Conservation (phyloP, 2,888 invertebrate genomes). For the Thymelicus sylvestris region DNA sequence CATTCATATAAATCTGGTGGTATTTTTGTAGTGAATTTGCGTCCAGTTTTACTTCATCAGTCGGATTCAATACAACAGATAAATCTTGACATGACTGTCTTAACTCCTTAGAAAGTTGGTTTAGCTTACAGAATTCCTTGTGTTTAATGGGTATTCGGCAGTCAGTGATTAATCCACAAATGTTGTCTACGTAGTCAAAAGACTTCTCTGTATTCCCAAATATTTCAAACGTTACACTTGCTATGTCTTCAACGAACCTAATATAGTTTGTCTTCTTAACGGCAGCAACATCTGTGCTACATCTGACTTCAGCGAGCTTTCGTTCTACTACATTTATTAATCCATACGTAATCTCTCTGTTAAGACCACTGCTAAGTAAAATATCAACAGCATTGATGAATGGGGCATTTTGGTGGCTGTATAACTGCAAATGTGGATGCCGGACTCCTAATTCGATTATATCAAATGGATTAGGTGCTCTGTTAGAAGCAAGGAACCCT, state of each 20-base stretch:
- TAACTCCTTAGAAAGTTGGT: conserved; percentile 75
- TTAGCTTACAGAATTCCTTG: conserved; percentile 78
- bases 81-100: conserved; percentile 80
- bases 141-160: conserved; percentile 78
- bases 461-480: conserved; percentile 78
- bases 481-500: conserved; percentile 81
- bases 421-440: conserved; percentile 77
- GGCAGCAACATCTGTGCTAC: conserved; percentile 69
- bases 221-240: conserved; percentile 79
- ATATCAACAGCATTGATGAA: conserved; percentile 81
- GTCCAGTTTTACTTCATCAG: conserved; percentile 56
- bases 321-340: conserved; percentile 79
- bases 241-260: conserved; percentile 77
- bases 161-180: conserved; percentile 73
- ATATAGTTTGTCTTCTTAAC: conserved; percentile 79
- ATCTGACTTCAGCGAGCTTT: conserved; percentile 77
- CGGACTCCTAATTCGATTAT: conserved; percentile 74
- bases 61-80: conserved; percentile 60
- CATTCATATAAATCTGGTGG: conserved; percentile 81
- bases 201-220: conserved; percentile 78
- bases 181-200: conserved; percentile 73
- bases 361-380: conserved; percentile 76
- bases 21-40: conserved; percentile 70
- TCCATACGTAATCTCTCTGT: conserved; percentile 79
- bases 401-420: conserved; percentile 78